These are phyloP conservation scores for Hassar affinis DNA, from an alignment of 2,113 vertebrate species.

Conservation along the genomic window DNA sequence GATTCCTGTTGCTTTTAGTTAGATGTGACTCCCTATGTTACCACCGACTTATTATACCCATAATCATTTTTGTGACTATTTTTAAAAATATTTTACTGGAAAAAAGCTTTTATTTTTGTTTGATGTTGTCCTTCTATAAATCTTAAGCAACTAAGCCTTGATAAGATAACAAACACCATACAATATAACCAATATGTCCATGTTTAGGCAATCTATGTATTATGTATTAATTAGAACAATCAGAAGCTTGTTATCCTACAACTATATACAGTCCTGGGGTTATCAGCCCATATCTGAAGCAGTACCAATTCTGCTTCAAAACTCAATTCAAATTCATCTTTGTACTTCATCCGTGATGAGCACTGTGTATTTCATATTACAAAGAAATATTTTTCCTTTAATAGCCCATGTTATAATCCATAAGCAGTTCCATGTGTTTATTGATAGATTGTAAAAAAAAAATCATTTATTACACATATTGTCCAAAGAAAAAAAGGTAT, in stretches of 20 bases:
- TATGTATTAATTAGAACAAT: background rate
- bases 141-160: background rate
- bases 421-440: constrained; percentile 3
- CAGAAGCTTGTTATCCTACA: background rate
- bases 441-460: background rate
- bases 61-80: background rate
- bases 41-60: background rate
- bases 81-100: background rate
- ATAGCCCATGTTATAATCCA: background rate
- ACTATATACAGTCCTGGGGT: background rate
- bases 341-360: background rate
- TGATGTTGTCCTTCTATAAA: background rate
- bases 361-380: background rate
- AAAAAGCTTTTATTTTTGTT: background rate
- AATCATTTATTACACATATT: constrained; percentile 7
- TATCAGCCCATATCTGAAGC: background rate
- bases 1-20: background rate
- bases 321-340: background rate
- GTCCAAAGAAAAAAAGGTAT: constrained; percentile 32
- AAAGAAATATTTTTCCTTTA: background rate
- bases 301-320: background rate
- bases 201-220: background rate
- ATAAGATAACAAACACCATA: background rate
- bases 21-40: background rate
- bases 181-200: background rate